These are phyloP conservation scores for Bradynema listronoti DNA, from an alignment of 1,140 invertebrate genomes.

Conservation along the genomic window DNA sequence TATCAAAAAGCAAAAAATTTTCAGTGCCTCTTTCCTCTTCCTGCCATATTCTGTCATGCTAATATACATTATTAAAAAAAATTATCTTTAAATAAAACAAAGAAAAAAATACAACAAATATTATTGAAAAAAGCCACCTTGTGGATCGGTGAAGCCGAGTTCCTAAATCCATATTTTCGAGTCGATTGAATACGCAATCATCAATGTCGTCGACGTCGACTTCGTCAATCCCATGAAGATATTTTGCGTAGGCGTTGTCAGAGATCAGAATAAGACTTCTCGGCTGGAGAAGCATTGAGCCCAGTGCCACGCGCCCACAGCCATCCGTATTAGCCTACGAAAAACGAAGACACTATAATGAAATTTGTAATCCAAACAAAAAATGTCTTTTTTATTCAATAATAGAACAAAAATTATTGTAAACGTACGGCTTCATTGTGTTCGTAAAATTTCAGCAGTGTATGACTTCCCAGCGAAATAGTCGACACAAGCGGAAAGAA, in stretches of 20 bases:
- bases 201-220: conserved; percentile 67
- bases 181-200: no score
- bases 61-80: no score
- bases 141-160: no score
- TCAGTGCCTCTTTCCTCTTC: no score
- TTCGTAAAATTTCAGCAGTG: conserved; percentile 75
- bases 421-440: conserved; percentile 32
- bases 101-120: no score
- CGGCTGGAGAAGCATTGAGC: conserved; percentile 72
- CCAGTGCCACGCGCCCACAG: conserved; percentile 34
- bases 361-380: conserved; percentile 1
- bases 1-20: no score
- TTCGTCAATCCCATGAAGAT: conserved; percentile 83
- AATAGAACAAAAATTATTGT: conserved; percentile 10
- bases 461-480: conserved; percentile 81
- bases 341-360: not conserved
- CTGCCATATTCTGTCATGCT: no score
- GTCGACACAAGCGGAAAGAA: conserved; percentile 88
- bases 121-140: no score
- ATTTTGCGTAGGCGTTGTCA: conserved; percentile 74
- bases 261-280: conserved; percentile 79
- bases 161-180: no score
- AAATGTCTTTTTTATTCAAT: not conserved
- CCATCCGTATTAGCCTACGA: not conserved
- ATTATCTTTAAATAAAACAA: no score